Conservation (phyloP, 2,888 invertebrate species). For the Diploptera punctata region DNA sequence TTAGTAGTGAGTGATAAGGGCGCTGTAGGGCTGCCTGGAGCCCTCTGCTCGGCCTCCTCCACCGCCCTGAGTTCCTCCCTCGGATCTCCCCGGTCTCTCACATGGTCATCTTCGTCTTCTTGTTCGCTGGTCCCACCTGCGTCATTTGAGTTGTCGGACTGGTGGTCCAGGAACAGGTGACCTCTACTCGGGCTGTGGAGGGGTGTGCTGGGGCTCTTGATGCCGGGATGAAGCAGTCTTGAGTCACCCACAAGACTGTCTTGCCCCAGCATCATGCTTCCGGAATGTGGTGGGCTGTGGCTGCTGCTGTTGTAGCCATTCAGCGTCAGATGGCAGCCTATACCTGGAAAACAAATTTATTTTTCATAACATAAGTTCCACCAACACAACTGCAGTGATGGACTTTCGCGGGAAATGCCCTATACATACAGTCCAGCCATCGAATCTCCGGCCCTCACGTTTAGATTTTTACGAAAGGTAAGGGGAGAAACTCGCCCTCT, state of each 20-base stretch:
- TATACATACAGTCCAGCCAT: no score
- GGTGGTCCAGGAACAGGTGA: conserved; percentile 27
- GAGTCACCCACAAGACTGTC: conserved; percentile 26
- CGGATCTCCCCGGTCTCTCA: conserved; percentile 24
- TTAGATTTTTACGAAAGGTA: no score
- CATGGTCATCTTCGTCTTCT: conserved; percentile 65
- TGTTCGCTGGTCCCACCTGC: conserved; percentile 69
- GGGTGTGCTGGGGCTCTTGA: conserved; percentile 32
- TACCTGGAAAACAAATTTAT: conserved; percentile 55
- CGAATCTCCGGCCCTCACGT: no score
- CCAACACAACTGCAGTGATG: no score
- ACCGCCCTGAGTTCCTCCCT: conserved; percentile 43
- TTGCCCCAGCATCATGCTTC: conserved; percentile 58
- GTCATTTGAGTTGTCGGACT: conserved; percentile 49
- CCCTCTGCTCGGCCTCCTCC: conserved; percentile 55
- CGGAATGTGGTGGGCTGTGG: conserved; percentile 69
- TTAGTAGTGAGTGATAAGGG: conserved; percentile 71
- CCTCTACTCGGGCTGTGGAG: conserved; percentile 24
- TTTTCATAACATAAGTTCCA: no score
- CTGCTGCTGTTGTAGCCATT: conserved; percentile 70
- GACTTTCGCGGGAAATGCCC: no score
- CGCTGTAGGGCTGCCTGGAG: conserved; percentile 69
- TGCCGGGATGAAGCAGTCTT: conserved; percentile 4
- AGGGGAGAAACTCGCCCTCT: no score
- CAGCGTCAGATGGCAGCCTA: conserved; percentile 64